Evolutionary conservation across 1,140 invertebrate species (phyloP).

Genomic region (Andricus grossulariae): DNA sequence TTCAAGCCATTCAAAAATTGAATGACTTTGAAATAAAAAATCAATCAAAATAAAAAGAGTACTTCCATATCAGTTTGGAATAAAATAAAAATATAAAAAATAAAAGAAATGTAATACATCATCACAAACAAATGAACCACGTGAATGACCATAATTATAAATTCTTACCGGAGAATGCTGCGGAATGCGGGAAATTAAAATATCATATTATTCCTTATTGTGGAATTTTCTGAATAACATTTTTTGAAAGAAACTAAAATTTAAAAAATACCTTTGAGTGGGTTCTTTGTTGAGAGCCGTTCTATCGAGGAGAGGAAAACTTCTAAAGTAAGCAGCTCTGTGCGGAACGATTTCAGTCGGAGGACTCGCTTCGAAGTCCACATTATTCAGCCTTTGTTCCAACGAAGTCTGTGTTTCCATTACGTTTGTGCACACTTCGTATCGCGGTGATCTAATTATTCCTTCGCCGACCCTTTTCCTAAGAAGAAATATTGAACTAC

Average conservation of each 20-base stretch:
- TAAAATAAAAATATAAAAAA: too few species aligned
- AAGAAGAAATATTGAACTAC: slow-evolving; percentile 43
- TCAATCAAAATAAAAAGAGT: not conserved
- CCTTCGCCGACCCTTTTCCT: slow-evolving; percentile 84
- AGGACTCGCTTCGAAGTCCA: slow-evolving; percentile 87
- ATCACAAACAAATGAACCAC: slow-evolving; percentile 32
- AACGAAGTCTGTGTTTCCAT: slow-evolving; percentile 83
- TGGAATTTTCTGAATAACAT: not conserved
- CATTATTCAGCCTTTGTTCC: slow-evolving; percentile 83
- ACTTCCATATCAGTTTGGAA: not conserved
- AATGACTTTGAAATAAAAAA: not conserved
- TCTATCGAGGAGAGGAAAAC: slow-evolving; percentile 89
- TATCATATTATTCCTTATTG: not conserved
- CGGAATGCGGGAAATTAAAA: slow-evolving; percentile 31
- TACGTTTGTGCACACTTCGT: slow-evolving; percentile 85
- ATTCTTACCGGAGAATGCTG: slow-evolving; percentile 74
- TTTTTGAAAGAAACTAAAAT: slow-evolving; percentile 13
- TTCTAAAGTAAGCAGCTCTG: slow-evolving; percentile 82
- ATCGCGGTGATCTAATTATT: slow-evolving; percentile 85
- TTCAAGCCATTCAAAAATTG: too few species aligned
- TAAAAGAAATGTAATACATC: not conserved
- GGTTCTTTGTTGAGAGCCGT: slow-evolving; percentile 87
- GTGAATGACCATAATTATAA: slow-evolving; percentile 36
- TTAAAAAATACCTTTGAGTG: slow-evolving; percentile 76
- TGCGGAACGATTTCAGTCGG: slow-evolving; percentile 85